Evolutionary conservation across 2,888 invertebrate species (phyloP).

Genomic region (Diarsia dahlii): DNA sequence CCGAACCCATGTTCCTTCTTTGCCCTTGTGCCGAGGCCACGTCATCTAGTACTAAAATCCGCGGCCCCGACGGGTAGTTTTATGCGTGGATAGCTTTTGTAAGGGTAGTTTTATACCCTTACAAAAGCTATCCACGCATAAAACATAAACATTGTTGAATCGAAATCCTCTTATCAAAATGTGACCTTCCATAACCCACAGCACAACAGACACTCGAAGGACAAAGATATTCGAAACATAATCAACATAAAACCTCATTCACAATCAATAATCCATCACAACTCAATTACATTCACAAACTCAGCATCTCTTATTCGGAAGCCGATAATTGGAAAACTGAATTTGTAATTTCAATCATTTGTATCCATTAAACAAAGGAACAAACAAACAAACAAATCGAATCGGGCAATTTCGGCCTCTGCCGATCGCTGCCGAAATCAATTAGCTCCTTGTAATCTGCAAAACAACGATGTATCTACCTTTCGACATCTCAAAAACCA

Average conservation of each 20-base stretch:
- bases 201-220: slow-evolving; percentile 9
- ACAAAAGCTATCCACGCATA: not conserved
- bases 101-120: too few species aligned
- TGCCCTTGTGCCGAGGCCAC: too few species aligned
- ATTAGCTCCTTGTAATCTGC: slow-evolving; percentile 84
- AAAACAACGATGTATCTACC: slow-evolving; percentile 54
- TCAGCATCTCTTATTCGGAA: slow-evolving; percentile 63
- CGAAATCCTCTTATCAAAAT: not conserved
- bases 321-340: slow-evolving; percentile 72
- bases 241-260: slow-evolving; percentile 47
- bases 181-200: slow-evolving; percentile 7
- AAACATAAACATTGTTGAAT: not conserved
- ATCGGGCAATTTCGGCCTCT: slow-evolving; percentile 80
- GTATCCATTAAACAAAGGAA: slow-evolving; percentile 71
- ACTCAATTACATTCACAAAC: slow-evolving; percentile 51
- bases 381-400: slow-evolving; percentile 78
- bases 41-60: too few species aligned
- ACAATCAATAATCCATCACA: slow-evolving; percentile 57
- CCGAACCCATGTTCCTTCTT: too few species aligned
- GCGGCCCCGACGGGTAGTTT: too few species aligned
- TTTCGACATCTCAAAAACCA: slow-evolving; percentile 41
- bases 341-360: slow-evolving; percentile 69
- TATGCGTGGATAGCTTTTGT: too few species aligned
- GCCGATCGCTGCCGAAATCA: slow-evolving; percentile 87
- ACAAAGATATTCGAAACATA: slow-evolving; percentile 20